Base-by-base conservation (phyloP, 2,888 invertebrate genomes). In the Cantharis nigra region DNA sequence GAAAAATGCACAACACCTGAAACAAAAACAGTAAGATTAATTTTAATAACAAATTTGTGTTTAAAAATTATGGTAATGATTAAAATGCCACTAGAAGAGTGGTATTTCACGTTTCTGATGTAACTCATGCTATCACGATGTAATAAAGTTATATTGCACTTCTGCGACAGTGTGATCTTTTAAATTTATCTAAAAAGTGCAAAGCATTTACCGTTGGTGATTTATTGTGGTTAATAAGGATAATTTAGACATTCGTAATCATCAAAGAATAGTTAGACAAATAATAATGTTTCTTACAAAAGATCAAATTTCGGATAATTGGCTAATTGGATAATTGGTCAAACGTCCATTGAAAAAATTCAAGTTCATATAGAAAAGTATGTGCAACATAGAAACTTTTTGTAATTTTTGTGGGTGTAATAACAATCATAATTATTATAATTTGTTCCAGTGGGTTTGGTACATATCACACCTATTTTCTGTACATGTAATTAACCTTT, bases 1-100 rank as follows among this genome's bases (percentile, higher is more conserved):
- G 91, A 79, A 90, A 89, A 78, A 91, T 88, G 72, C 91, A 91
- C 18, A 91, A 87, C 33, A 90, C 84, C 90, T 90, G 86, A 9
- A 86, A 86, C 16, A 65, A 79, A 79, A 79, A 67, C 18, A 10
- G n/a, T 49, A 49, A 49, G 9, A 49, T 49, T n/a, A 49, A 49
- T 49, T 49, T 33, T 33, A 33, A 33, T 33, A 33, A n/a, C 33
- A 33, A 33, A 33, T 13, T 33, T 33, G 4, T 33, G 13, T 33
- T 33, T 13, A n/a, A 33, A 33, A 33, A 33, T 13, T 49, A 49
- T n/a, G 49, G 49, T 49, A n/a, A 49, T 49, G 49, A n/a, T 49
- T n/a, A 9, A 65, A 65, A 65, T 65, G 65, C 65, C 65, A 65
- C 23, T 10, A 18, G 23, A 18, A 18, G 13, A 23, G 18, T 65